Evolutionary conservation across 1,140 invertebrate species (phyloP).

Genomic region (Tetranychus cinnabarinus): DNA sequence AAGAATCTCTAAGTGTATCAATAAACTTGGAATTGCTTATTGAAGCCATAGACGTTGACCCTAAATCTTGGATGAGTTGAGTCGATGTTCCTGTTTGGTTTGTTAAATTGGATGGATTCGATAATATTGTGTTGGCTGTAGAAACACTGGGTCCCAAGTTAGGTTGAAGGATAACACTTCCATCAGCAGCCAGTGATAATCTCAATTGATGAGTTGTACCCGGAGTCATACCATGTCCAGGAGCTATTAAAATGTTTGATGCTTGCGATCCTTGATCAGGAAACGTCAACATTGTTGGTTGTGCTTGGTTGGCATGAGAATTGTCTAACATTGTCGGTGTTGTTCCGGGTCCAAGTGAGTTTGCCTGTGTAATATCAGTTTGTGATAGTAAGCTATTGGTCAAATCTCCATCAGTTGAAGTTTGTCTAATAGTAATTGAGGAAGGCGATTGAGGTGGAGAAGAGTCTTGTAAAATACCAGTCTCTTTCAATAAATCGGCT

Average conservation of each 20-base stretch:
- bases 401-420: not conserved
- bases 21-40: not conserved
- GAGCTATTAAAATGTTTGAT: not conserved
- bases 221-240: not conserved
- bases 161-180: constrained; percentile 14
- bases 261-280: not conserved
- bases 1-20: constrained; percentile 3
- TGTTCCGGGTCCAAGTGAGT: too few relatives aligned
- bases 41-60: not conserved
- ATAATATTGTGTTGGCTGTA: not conserved
- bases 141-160: not conserved
- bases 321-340: not conserved
- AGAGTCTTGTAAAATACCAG: constrained; percentile 14
- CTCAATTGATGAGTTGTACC: constrained; percentile 11
- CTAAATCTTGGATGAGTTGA: not conserved
- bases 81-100: not conserved
- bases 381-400: not conserved
- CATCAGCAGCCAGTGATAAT: constrained; percentile 14
- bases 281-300: constrained; percentile 7
- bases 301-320: not conserved
- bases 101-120: not conserved
- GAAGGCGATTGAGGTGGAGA: constrained; percentile 8
- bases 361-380: too few relatives aligned
- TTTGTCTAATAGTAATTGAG: not conserved
- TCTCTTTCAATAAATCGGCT: constrained; percentile 16